Evolutionary conservation across 2,113 vertebrate species (phyloP).

Genomic region (Gallinago media): DNA sequence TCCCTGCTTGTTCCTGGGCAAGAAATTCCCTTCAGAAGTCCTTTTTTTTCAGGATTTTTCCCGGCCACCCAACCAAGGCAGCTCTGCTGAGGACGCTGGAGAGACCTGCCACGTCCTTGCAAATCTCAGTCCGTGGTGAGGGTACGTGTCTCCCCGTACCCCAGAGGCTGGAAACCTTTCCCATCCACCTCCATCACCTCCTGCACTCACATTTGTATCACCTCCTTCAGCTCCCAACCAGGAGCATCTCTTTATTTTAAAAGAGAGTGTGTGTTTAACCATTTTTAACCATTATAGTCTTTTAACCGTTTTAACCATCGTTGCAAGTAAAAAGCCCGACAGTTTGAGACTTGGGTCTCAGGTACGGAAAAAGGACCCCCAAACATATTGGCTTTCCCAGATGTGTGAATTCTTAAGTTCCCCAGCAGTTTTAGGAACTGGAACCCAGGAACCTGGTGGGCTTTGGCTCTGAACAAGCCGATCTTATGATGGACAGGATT

Average conservation of each 20-base stretch:
- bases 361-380: not conserved
- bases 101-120: rapidly evolving
- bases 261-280: not conserved
- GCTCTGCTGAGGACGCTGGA: not conserved
- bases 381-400: not conserved
- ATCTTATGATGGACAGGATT: not conserved
- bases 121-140: not conserved
- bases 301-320: not conserved
- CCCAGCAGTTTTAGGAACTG: not conserved
- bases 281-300: not conserved
- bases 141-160: too few species aligned
- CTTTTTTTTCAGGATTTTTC: not conserved
- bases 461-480: not conserved
- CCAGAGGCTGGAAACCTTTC: not conserved
- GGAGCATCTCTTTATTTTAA: not conserved
- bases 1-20: not conserved
- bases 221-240: not conserved
- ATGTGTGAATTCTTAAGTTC: not conserved
- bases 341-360: not conserved
- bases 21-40: not conserved
- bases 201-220: rapidly evolving
- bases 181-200: not conserved
- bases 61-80: not conserved
- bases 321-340: not conserved
- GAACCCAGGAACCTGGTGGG: not conserved